These are phyloP conservation scores for Montipora efflorescens DNA, from an alignment of 64 coral and sea anemone species.

Conservation along the genomic window DNA sequence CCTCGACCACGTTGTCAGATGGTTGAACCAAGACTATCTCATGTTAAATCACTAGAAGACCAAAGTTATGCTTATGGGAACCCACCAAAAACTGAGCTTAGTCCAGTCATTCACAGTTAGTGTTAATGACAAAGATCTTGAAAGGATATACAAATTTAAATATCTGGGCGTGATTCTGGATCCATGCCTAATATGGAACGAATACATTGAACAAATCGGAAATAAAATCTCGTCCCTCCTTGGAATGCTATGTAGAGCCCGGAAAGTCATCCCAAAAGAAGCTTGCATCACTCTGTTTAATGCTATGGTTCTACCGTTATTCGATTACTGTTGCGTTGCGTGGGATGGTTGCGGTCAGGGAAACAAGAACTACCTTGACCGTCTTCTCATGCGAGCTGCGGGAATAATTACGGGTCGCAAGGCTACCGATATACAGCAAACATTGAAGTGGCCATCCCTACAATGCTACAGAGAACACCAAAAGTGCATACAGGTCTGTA, in stretches of 20 bases:
- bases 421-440: constrained; percentile 39
- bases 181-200: constrained; percentile 46
- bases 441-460: constrained; percentile 65
- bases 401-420: constrained; percentile 58
- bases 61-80: constrained; percentile 10
- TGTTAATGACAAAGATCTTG: not conserved
- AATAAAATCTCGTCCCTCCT: constrained; percentile 66
- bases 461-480: constrained; percentile 53
- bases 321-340: constrained; percentile 38
- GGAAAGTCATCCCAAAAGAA: constrained; percentile 62
- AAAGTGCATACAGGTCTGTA: constrained; percentile 38
- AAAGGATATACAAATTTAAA: constrained; percentile 22
- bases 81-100: not conserved
- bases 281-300: constrained; percentile 37
- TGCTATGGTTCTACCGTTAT: constrained; percentile 35
- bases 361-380: constrained; percentile 60
- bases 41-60: not conserved
- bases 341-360: constrained; percentile 36
- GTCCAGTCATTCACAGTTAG: not conserved
- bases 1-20: not conserved
- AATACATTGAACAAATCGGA: constrained; percentile 36
- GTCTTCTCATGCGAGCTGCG: constrained; percentile 60
- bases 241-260: constrained; percentile 49
- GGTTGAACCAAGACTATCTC: not conserved
- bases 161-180: constrained; percentile 30